Conservation (phyloP, 2,113 vertebrate species). For the Scophthalmus maximus region DNA sequence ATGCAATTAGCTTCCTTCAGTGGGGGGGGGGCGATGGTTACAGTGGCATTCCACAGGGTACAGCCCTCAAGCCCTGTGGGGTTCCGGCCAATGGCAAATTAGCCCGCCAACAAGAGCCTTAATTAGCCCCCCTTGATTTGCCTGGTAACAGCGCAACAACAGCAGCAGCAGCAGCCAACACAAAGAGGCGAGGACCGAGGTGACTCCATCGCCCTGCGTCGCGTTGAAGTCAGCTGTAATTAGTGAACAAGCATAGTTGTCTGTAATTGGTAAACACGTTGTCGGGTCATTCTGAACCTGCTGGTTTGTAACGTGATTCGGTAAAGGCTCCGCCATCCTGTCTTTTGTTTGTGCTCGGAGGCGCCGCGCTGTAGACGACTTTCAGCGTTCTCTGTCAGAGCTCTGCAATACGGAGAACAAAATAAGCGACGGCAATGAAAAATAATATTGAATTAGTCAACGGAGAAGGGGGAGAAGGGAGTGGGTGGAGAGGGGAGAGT, state of each 20-base stretch:
- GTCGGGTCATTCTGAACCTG: slow-evolving; percentile 46
- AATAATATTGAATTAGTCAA: slow-evolving; percentile 24
- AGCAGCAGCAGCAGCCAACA: slow-evolving; percentile 47
- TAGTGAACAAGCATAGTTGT: slow-evolving; percentile 58
- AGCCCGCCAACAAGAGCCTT: slow-evolving; percentile 78
- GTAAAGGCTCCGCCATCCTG: slow-evolving; percentile 25
- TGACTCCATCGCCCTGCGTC: slow-evolving; percentile 24
- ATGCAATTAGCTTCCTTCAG: slow-evolving; percentile 75
- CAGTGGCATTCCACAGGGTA: slow-evolving; percentile 66
- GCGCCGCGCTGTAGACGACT: slow-evolving; percentile 4
- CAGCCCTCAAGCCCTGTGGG: slow-evolving; percentile 71
- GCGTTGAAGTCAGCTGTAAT: slow-evolving; percentile 58
- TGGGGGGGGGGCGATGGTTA: slow-evolving; percentile 44
- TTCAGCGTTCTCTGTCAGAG: slow-evolving; percentile 16
- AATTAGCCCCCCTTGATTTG: slow-evolving; percentile 83
- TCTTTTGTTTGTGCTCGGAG: slow-evolving; percentile 35
- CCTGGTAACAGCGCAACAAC: slow-evolving; percentile 60
- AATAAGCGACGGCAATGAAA: not conserved
- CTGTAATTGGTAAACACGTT: slow-evolving; percentile 70
- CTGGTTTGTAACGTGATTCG: slow-evolving; percentile 48
- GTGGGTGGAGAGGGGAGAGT: slow-evolving; percentile 1
- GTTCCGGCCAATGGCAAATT: slow-evolving; percentile 80
- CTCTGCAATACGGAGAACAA: not conserved
- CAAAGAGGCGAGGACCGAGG: slow-evolving; percentile 44
- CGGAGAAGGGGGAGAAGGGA: not conserved